phyloP scores from a whole-genome alignment of 1,140 invertebrate genomes.

The Nymphalis io region DNA sequence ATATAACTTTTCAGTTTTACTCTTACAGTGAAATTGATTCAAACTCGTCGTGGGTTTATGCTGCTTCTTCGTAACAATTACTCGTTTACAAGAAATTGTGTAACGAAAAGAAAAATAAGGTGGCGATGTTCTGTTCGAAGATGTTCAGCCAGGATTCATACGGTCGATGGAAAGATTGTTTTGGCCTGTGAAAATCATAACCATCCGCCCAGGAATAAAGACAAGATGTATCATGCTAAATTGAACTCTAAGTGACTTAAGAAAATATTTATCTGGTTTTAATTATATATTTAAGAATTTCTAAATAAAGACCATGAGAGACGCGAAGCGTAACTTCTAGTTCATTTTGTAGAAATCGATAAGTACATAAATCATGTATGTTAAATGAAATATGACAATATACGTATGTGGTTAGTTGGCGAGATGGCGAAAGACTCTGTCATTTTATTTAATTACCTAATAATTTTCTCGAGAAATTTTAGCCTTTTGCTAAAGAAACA shows the following conservation, averaged over 20 bases:
- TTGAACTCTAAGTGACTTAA: neutral
- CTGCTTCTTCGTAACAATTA: conserved; percentile 38
- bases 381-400: too few relatives aligned
- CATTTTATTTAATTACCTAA: too few relatives aligned
- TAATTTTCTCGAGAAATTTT: too few relatives aligned
- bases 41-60: conserved; percentile 36
- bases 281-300: too few relatives aligned
- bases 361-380: too few relatives aligned
- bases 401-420: too few relatives aligned
- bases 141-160: conserved; percentile 49
- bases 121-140: conserved; percentile 43
- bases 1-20: neutral
- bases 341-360: too few relatives aligned
- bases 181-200: conserved; percentile 40
- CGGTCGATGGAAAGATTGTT: conserved; percentile 32
- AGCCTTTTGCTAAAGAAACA: too few relatives aligned
- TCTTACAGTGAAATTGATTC: conserved; percentile 40
- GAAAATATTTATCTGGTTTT: neutral
- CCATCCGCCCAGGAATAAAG: conserved; percentile 31
- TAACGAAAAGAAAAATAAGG: conserved; percentile 40
- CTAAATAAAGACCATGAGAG: too few relatives aligned
- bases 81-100: conserved; percentile 38
- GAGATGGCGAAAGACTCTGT: too few relatives aligned
- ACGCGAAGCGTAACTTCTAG: too few relatives aligned
- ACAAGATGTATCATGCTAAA: conserved; percentile 16